Conservation (phyloP, 2,888 invertebrate species). For the Lucinisca nassula region DNA sequence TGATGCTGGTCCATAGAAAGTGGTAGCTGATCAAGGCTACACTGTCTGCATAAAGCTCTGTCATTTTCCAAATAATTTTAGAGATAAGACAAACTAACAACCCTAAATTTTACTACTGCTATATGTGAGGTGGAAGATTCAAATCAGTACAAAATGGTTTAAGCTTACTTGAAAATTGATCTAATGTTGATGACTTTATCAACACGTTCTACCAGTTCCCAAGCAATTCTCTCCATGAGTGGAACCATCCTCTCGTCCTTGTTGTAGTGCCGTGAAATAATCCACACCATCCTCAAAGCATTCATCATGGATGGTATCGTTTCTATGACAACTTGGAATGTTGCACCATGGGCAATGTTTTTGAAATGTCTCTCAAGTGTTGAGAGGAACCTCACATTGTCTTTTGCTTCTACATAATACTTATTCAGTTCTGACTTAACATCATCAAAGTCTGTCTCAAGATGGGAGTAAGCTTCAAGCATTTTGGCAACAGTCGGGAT, state of each 20-base stretch:
- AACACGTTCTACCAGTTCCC: slow-evolving; percentile 94
- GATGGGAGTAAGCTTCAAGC: slow-evolving; percentile 90
- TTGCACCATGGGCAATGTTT: slow-evolving; percentile 92
- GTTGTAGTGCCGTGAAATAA: slow-evolving; percentile 95
- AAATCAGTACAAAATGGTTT: too few relatives aligned
- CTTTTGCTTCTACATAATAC: slow-evolving; percentile 92
- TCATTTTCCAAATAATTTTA: too few relatives aligned
- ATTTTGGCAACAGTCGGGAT: slow-evolving; percentile 91
- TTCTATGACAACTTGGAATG: slow-evolving; percentile 92
- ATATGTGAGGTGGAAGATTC: too few relatives aligned
- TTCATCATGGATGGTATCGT: slow-evolving; percentile 94
- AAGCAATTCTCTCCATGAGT: slow-evolving; percentile 94
- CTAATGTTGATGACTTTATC: slow-evolving; percentile 92
- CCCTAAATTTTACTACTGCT: too few relatives aligned
- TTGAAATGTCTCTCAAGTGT: slow-evolving; percentile 93
- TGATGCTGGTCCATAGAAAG: too few relatives aligned
- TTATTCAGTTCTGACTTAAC: slow-evolving; percentile 91
- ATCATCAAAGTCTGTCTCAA: slow-evolving; percentile 90
- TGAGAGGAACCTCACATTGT: slow-evolving; percentile 93
- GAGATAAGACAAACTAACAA: too few relatives aligned
- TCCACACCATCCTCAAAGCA: slow-evolving; percentile 96
- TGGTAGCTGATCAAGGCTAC: too few relatives aligned
- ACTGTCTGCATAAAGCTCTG: too few relatives aligned
- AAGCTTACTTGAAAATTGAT: slow-evolving; percentile 93
- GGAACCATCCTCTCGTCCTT: slow-evolving; percentile 95